Percentiles rank a stretch among this genome's conserved stretches.
Conservation (phyloP, 2,888 invertebrate species). For the Prosopocoilus inquinatus region DNA sequence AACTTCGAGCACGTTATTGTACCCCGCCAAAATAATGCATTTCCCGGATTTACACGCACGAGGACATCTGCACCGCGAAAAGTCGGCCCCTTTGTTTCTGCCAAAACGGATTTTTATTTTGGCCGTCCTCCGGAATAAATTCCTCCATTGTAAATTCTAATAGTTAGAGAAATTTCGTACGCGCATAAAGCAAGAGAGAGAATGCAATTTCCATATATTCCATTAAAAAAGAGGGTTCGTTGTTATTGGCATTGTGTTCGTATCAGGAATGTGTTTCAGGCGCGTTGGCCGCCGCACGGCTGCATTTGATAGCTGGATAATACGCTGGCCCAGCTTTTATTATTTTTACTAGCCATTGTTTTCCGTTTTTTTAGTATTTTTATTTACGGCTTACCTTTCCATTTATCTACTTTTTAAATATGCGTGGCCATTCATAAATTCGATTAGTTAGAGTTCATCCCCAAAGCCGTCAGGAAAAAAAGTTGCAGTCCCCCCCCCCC, state of each 20-base stretch:
- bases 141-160: not conserved
- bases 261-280: slow-evolving; percentile 37
- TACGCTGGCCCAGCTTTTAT: slow-evolving; percentile 40
- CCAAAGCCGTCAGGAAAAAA: no score
- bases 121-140: not conserved
- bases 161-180: not conserved
- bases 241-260: slow-evolving; percentile 48
- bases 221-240: slow-evolving; percentile 40
- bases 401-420: slow-evolving; percentile 5
- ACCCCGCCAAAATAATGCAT: not conserved
- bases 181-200: not conserved
- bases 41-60: not conserved
- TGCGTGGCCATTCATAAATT: slow-evolving; percentile 2
- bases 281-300: slow-evolving; percentile 36
- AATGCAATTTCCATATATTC: slow-evolving; percentile 30
- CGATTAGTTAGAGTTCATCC: no score
- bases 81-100: not conserved
- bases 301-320: slow-evolving; percentile 48
- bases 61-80: not conserved
- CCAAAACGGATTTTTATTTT: not conserved
- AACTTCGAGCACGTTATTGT: not conserved
- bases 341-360: slow-evolving; percentile 45
- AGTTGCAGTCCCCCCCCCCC: no score
- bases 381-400: slow-evolving; percentile 26
- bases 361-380: slow-evolving; percentile 38